phyloP scores from a whole-genome alignment of 2,888 invertebrate genomes.

The Nesidiocoris tenuis region DNA sequence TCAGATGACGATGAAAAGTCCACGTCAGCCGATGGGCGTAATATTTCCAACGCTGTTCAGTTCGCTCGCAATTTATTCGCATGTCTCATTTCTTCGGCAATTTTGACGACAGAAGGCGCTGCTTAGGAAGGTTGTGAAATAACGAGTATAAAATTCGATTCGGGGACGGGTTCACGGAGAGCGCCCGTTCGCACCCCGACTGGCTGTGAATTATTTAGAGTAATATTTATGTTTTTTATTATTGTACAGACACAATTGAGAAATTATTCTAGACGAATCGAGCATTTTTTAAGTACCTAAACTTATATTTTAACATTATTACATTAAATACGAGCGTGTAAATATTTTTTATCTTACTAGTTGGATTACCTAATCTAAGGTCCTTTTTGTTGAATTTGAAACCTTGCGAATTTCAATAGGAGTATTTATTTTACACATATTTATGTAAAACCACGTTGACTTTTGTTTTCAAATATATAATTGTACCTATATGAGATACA shows the following conservation, averaged over 20 bases:
- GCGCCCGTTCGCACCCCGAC: slow-evolving; percentile 36
- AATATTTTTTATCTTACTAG: neutral
- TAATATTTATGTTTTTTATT: slow-evolving; percentile 33
- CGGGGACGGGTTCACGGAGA: slow-evolving; percentile 23
- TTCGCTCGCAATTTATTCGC: too few species aligned
- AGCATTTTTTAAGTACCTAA: slow-evolving; percentile 15
- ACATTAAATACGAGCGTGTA: neutral
- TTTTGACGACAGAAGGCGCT: neutral
- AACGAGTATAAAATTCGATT: slow-evolving; percentile 1
- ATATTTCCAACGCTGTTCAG: too few species aligned
- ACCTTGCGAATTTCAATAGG: slow-evolving; percentile 14
- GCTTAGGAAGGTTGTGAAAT: slow-evolving; percentile 30
- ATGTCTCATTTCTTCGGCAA: too few species aligned
- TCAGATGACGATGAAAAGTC: too few species aligned
- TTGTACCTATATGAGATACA: neutral
- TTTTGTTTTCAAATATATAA: neutral
- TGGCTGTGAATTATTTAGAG: slow-evolving; percentile 42
- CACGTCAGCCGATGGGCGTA: too few species aligned
- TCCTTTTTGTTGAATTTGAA: neutral
- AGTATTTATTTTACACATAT: slow-evolving; percentile 40
- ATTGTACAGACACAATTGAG: slow-evolving; percentile 30
- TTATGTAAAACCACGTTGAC: slow-evolving; percentile 1
- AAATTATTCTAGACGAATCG: slow-evolving; percentile 6
- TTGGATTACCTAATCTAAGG: neutral
- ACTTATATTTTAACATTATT: slow-evolving; percentile 10